Evolutionary conservation across 2,888 invertebrate genomes (phyloP), one percentile per base, ranked within the genome.

Genomic region (Strigamia transsilvanica): DNA sequence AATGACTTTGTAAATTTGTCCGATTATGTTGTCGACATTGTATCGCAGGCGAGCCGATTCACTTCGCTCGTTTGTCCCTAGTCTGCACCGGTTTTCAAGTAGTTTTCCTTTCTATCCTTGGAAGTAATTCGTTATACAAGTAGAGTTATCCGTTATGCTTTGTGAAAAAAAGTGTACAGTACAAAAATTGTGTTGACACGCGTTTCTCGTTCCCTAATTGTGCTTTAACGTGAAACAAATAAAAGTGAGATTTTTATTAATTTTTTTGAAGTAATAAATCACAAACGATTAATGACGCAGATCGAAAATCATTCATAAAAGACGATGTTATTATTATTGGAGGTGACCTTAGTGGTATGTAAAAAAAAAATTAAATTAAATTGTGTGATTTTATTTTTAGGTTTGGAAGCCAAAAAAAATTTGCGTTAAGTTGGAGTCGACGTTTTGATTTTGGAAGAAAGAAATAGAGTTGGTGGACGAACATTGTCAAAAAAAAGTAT

Each of bases 391-490:
- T 81, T 41, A 32, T 56, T 13, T 80, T 34, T 38, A 86, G 86
- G 87, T 79, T 83, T 87, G 80, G 84, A 85, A 0, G 85, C 86
- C 12, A 86, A 86, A 10, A 84, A 85, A 73, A 81, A 85, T 34
- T 81, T 87, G 12, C 82, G 83, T 12, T 85, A 85, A 80, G 80
- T 84, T 79, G 85, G 85, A 18, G 27, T 85, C 2, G 84, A 85
- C 84, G 86, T 87, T n/a, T 41, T 87, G 2, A 86, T 88, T 15
- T 83, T 88, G 79, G 88, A 88, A 84, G 88, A 87, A 21, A 84
- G 86, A 81, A 87, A 88, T 82, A 84, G 89, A 51, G 88, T 89
- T 10, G 89, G 89, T n/a, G 89, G 89, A 1, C 84, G 89, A 41
- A 89, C 89, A 12, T 85, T 85, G 61, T 88, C 88, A 6, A 77